Percentiles rank a stretch among this genome's conserved stretches.
These are phyloP conservation scores for Parapristionchus giblindavisi DNA, from an alignment of 2,888 invertebrate genomes.

Conservation along the genomic window DNA sequence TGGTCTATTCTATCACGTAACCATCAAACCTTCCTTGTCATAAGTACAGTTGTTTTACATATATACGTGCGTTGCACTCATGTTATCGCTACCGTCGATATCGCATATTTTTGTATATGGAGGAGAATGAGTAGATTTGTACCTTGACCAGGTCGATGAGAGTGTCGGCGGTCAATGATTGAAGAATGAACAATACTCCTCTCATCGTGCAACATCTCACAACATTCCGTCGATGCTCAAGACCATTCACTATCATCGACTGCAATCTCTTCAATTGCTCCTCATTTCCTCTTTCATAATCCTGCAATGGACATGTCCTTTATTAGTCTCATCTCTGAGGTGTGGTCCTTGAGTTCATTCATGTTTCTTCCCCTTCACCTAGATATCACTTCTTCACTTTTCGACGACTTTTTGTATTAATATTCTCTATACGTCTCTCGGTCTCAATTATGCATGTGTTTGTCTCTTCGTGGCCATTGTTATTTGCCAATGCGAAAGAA, in stretches of 20 bases:
- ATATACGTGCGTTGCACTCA: background rate
- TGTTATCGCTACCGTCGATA: background rate
- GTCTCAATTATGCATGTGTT: conserved; percentile 33
- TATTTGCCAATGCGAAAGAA: background rate
- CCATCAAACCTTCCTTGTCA: no score
- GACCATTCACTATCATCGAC: background rate
- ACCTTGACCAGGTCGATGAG: conserved; percentile 25
- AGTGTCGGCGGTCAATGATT: conserved; percentile 13
- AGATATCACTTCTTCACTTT: background rate
- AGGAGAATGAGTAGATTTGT: background rate
- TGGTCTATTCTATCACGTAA: background rate
- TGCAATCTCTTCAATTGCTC: conserved; percentile 33
- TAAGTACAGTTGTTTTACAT: no score
- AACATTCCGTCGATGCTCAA: conserved; percentile 24
- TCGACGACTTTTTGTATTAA: background rate
- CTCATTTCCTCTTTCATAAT: background rate
- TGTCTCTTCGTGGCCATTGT: background rate
- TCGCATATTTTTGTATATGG: background rate
- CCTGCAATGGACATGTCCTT: background rate
- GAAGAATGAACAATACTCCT: conserved; percentile 26
- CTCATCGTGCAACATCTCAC: conserved; percentile 17
- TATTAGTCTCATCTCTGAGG: background rate
- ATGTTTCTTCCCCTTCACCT: background rate
- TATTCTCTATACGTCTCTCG: background rate
- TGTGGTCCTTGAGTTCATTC: background rate